phyloP scores from a whole-genome alignment of 2,888 invertebrate species.

The Drosophila sordidapex region DNA sequence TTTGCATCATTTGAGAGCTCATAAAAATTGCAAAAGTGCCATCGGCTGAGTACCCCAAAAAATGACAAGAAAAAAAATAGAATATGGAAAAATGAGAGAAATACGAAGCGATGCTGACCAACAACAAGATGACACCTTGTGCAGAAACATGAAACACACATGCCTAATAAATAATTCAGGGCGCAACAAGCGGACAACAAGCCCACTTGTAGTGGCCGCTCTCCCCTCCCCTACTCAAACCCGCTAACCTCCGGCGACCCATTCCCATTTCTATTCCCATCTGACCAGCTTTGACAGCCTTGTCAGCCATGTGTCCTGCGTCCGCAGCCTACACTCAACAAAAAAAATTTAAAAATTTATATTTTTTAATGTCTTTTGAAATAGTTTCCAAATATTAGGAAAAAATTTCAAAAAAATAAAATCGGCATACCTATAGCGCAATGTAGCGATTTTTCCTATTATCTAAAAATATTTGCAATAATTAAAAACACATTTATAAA shows the following conservation, averaged over 20 bases:
- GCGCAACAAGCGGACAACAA: slow-evolving; percentile 78
- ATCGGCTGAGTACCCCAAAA: slow-evolving; percentile 2
- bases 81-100: slow-evolving; percentile 25
- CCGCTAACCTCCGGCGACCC: not conserved
- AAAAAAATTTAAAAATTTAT: not conserved
- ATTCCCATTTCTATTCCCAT: not conserved
- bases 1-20: slow-evolving; percentile 52
- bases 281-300: slow-evolving; percentile 31
- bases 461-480: too few species aligned
- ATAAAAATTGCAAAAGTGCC: slow-evolving; percentile 58
- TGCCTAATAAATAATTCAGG: slow-evolving; percentile 80
- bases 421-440: too few species aligned
- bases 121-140: slow-evolving; percentile 71
- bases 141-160: slow-evolving; percentile 62
- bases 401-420: not conserved
- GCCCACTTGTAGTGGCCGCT: slow-evolving; percentile 56
- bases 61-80: slow-evolving; percentile 25
- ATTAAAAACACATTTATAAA: too few species aligned
- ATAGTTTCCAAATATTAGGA: not conserved
- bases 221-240: slow-evolving; percentile 2
- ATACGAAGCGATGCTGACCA: slow-evolving; percentile 43
- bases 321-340: not conserved
- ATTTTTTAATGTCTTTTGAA: not conserved
- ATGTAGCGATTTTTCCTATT: too few species aligned
- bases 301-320: slow-evolving; percentile 25